These are phyloP conservation scores for Zaprionus vittiger DNA, from an alignment of 1,140 invertebrate species.

Conservation along the genomic window DNA sequence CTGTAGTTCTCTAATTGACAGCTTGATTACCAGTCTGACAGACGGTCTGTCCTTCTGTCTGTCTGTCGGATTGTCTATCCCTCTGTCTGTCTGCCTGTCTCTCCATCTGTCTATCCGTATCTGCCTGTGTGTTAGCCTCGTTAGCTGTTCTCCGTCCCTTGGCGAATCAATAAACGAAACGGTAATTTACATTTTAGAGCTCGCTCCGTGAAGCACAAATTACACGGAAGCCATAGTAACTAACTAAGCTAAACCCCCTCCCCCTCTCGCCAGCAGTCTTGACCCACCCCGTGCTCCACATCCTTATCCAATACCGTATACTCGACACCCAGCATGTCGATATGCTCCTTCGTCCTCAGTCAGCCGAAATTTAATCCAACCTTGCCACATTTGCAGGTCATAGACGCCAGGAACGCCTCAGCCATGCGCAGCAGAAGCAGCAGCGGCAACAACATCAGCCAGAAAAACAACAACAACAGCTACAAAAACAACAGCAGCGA, in stretches of 20 bases:
- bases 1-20: conserved; percentile 58
- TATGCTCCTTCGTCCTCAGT: not conserved
- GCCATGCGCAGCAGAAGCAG: conserved; percentile 47
- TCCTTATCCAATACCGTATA: not conserved
- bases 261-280: too few relatives aligned
- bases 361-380: conserved; percentile 45
- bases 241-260: conserved; percentile 23
- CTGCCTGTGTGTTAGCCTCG: conserved; percentile 7
- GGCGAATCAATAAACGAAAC: conserved; percentile 65
- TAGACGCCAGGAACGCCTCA: conserved; percentile 46
- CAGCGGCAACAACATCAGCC: conserved; percentile 54
- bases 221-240: conserved; percentile 69
- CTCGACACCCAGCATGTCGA: not conserved
- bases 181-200: conserved; percentile 62
- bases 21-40: conserved; percentile 46
- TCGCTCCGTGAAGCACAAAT: conserved; percentile 31
- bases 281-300: not conserved
- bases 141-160: conserved; percentile 7
- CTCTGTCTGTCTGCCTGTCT: not conserved
- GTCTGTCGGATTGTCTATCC: not conserved
- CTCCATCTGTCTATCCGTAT: not conserved
- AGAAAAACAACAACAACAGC: conserved; percentile 45
- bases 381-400: conserved; percentile 62
- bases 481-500: conserved; percentile 44
- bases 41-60: conserved; percentile 3